phyloP scores from a whole-genome alignment of 2,797 vertebrate genomes.

The Diglossa cyanea region DNA sequence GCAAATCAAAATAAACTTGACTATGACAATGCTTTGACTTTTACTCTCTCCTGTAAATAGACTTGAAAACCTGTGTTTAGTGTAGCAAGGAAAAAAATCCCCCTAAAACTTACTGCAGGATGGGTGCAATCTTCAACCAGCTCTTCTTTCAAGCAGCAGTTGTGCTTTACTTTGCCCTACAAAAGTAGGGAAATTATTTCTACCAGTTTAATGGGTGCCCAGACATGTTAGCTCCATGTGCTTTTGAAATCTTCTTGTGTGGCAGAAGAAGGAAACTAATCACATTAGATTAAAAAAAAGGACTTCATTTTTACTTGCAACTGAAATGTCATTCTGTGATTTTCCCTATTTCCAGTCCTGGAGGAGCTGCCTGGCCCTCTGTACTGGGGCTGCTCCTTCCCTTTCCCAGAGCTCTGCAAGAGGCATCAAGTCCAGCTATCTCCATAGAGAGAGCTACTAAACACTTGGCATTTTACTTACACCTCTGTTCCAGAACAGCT shows the following conservation, averaged over 20 bases:
- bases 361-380: not conserved
- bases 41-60: not conserved
- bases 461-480: not conserved
- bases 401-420: not conserved
- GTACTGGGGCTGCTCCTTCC: not conserved
- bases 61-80: not conserved
- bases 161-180: not conserved
- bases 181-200: not conserved
- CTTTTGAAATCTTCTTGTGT: not conserved
- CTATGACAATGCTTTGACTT: not conserved
- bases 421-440: not conserved
- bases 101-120: not conserved
- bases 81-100: not conserved
- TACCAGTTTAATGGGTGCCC: not conserved
- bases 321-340: not conserved
- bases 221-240: not conserved
- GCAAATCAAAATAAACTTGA: not conserved
- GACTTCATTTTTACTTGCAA: not conserved
- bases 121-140: not conserved
- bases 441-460: not conserved
- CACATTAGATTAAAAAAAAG: not conserved
- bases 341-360: not conserved
- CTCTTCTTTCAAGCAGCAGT: not conserved
- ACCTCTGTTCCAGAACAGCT: not conserved
- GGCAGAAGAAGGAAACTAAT: not conserved